Evolutionary conservation across 2,888 invertebrate genomes (phyloP), one percentile per base, ranked within the genome.

Genomic region (Eledone cirrhosa): DNA sequence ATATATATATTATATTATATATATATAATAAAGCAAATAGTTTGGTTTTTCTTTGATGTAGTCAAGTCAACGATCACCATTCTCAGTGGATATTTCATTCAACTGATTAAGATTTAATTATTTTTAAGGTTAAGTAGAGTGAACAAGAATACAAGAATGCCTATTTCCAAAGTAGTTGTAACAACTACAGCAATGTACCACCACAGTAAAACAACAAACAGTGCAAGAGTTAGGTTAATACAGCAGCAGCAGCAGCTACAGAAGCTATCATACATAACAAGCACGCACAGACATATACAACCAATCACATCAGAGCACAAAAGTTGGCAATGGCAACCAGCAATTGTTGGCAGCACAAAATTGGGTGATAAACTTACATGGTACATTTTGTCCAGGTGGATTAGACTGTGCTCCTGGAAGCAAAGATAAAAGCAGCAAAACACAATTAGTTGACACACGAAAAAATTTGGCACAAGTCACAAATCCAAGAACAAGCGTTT

Each of bases 311-410:
- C 33, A 41, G 72, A 41, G 72, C 72, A 72, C 72, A 72, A 72
- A 72, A 72, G 19, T 72, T 72, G 72, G 72, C 72, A 41, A 72
- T 72, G 41, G 33, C 41, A 72, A 72, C 72, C 72, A 72, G 72
- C 72, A 72, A 72, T 72, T 31, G 22, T 41, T 72, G 33, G 72
- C 72, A 72, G 72, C 72, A 72, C 33, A 41, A 41, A 72, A 72
- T 33, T 72, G 72, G 72, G 72, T 72, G 72, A 33, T 29, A 41
- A 77, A 86, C 86, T 86, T 85, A 86, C 86, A 85, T 86, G 86
- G 86, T 75, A 84, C 84, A 72, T 81, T 85, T 81, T 84, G 85
- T 81, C 85, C 86, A 74, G 82, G 83, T 79, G 84, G 83, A 78
- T 84, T 83, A 79, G 83, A 81, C 80, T 84, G 83, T 76, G 80